A percentile compares a stretch with the other conserved stretches of the same genome.
phyloP scores from a whole-genome alignment of 2,113 vertebrate genomes.

The Xyliphius kryptos region DNA sequence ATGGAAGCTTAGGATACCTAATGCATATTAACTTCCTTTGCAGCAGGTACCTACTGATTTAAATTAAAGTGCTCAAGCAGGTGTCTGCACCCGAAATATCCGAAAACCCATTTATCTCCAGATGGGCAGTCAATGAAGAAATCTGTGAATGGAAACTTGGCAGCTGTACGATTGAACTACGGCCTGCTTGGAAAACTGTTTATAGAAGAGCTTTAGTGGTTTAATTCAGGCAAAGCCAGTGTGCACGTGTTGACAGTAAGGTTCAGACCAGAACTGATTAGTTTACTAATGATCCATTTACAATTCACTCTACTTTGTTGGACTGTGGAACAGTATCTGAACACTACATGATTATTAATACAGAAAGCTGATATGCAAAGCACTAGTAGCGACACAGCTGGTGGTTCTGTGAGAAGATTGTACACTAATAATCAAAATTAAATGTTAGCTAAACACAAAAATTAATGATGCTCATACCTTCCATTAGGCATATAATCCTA shows the following conservation, averaged over 20 bases:
- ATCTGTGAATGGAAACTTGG: conserved; percentile 36
- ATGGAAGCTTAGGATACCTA: conserved; percentile 1
- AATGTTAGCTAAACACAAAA: too few relatives aligned
- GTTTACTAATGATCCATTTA: background rate
- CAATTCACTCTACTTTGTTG: background rate
- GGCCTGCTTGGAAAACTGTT: conserved; percentile 17
- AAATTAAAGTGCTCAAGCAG: conserved; percentile 18
- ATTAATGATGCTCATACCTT: too few relatives aligned
- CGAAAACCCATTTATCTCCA: conserved; percentile 9
- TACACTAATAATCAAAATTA: too few relatives aligned
- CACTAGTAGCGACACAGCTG: too few relatives aligned
- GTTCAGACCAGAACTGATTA: conserved; percentile 3
- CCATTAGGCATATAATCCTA: too few relatives aligned
- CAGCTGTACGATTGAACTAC: conserved; percentile 9
- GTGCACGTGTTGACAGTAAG: conserved; percentile 10
- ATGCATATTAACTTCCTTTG: background rate
- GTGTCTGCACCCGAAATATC: conserved; percentile 29
- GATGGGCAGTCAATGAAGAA: conserved; percentile 22
- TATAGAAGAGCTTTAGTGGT: conserved; percentile 18
- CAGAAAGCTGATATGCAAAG: too few relatives aligned
- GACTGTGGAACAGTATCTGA: too few relatives aligned
- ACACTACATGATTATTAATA: too few relatives aligned
- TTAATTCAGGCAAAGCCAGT: conserved; percentile 4
- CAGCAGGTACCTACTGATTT: background rate
- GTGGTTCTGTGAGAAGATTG: too few relatives aligned